Base-by-base conservation (phyloP, 1,140 invertebrate genomes). In the Drosophila murphyi region DNA sequence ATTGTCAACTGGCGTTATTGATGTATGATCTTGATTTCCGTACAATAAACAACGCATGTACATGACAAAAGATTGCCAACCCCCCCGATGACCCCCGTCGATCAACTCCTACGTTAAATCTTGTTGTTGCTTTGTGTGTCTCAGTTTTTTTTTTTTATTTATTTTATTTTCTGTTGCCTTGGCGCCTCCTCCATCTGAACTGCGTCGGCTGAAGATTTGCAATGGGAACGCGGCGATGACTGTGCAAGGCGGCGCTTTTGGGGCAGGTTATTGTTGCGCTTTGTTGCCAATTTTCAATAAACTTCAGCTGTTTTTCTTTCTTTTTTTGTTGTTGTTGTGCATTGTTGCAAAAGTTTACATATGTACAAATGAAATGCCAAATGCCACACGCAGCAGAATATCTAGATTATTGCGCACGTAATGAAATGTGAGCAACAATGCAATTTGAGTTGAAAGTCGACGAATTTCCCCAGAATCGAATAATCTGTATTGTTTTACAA, bases 1-100 rank as follows among this genome's bases (percentile, higher is more conserved):
- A 82, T 81, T 89, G 85, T 89, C 80, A 85, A 71, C 62, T 76
- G 85, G 81, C 81, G 80, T 89, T 89, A 89, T 89, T 89, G 85
- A 89, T 89, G 85, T 81, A 89, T 78, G 85, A 85, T 89, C 85
- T 90, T 79, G 85, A 88, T 89, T 89, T 80, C 73, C 56, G 55
- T 31, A 72, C 67, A 65, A 82, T 56, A 57, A 68, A 70, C 51
- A 50, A 76, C 56, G 57, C 57, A 60, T 60, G 52, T 62, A 59
- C 64, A 77, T 71, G 67, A 87, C 69, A 76, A 76, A 76, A 72
- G 73, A 57, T 12, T 64, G 34, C 35, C 20, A 20, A 32, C 29
- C 55, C 12, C 55, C 4, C 39, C 12, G 7, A 8, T 6, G 2
- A 6, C 29, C 45, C 35, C 39, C 47, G 2, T 12, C 3, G 4